Percentiles rank a stretch among this genome's conserved stretches.
phyloP scores from a whole-genome alignment of 2,113 vertebrate species.

The Nipponia nippon region DNA sequence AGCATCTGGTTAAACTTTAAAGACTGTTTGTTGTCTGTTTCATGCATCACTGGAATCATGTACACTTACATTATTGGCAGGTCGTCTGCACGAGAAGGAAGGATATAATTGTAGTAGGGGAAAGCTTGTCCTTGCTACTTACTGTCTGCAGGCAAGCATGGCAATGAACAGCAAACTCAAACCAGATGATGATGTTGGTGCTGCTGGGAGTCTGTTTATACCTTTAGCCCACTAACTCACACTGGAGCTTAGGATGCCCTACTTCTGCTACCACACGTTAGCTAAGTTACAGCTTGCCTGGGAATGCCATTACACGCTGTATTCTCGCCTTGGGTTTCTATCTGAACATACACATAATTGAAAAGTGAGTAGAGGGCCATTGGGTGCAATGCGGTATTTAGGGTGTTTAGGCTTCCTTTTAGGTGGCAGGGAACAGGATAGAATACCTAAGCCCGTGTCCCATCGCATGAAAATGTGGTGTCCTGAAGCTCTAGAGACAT shows the following conservation, averaged over 20 bases:
- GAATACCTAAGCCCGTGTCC: background rate
- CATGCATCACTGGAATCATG: background rate
- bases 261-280: background rate
- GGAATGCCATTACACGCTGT: background rate
- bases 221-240: background rate
- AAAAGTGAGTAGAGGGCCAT: background rate
- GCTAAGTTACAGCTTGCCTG: background rate
- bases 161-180: background rate
- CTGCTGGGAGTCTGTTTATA: background rate
- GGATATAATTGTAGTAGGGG: background rate
- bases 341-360: accelerated
- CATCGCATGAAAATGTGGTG: background rate
- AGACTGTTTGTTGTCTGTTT: background rate
- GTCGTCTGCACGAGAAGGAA: background rate
- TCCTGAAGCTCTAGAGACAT: background rate
- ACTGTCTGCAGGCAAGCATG: accelerated
- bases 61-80: background rate
- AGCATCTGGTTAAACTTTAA: background rate
- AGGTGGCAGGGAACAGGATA: background rate
- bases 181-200: background rate
- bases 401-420: background rate
- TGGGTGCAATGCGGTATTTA: background rate
- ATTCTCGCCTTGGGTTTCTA: background rate
- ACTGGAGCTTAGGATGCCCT: background rate
- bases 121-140: background rate